phyloP scores from a whole-genome alignment of 2,113 vertebrate species.

The Argyrosomus japonicus region DNA sequence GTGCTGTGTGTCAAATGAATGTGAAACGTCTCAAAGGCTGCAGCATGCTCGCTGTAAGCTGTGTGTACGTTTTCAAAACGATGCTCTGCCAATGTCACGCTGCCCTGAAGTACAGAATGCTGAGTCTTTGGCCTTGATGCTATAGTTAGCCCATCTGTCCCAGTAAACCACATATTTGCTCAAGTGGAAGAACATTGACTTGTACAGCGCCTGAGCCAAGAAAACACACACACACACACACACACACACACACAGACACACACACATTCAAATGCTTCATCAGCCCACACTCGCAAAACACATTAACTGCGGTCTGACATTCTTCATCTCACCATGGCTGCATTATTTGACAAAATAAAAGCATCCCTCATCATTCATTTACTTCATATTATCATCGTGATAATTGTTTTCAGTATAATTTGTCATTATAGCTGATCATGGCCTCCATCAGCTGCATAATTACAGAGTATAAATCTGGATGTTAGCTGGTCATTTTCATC shows the following conservation, averaged over 20 bases:
- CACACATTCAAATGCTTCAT: slow-evolving; percentile 1
- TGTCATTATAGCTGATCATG: not conserved
- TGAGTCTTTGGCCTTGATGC: slow-evolving; percentile 25
- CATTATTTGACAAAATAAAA: not conserved
- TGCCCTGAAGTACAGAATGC: slow-evolving; percentile 27
- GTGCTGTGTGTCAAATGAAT: not conserved
- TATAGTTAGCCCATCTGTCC: slow-evolving; percentile 66
- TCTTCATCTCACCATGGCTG: not conserved
- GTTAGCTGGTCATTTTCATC: not conserved
- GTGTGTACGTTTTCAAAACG: not conserved
- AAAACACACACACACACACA: not conserved
- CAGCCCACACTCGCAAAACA: slow-evolving; percentile 1
- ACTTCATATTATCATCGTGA: not conserved
- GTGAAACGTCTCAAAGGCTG: not conserved
- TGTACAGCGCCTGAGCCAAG: slow-evolving; percentile 4
- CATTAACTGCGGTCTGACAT: slow-evolving; percentile 4
- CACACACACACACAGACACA: slow-evolving; percentile 11
- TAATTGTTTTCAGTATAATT: not conserved
- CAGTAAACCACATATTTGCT: slow-evolving; percentile 72
- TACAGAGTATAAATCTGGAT: not conserved
- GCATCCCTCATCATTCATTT: not conserved
- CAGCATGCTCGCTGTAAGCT: not conserved
- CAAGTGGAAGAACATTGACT: slow-evolving; percentile 59
- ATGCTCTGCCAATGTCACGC: not conserved
- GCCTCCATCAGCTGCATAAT: not conserved